phyloP scores from a whole-genome alignment of 1,140 invertebrate species.

The Drosophila sp. region DNA sequence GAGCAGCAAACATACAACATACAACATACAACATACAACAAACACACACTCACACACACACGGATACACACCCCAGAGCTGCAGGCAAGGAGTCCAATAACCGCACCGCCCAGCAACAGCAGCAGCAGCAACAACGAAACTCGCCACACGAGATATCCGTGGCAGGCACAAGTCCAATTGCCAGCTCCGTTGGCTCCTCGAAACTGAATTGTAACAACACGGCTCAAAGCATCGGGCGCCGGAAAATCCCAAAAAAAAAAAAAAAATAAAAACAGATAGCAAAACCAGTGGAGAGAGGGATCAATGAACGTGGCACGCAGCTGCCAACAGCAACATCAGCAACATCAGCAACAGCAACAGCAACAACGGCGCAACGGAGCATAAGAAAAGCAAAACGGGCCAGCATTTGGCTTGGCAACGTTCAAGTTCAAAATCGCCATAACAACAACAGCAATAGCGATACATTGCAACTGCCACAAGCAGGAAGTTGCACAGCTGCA shows the following conservation, averaged over 20 bases:
- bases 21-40: constrained; percentile 9
- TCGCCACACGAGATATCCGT: constrained; percentile 79
- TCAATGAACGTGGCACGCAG: constrained; percentile 81
- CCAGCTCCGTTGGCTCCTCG: constrained; percentile 19
- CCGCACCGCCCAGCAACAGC: constrained; percentile 50
- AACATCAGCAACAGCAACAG: constrained; percentile 44
- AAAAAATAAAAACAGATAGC: constrained; percentile 26
- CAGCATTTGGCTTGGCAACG: constrained; percentile 58
- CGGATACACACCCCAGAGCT: constrained; percentile 22
- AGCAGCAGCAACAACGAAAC: constrained; percentile 48
- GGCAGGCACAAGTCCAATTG: constrained; percentile 73
- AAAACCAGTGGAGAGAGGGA: constrained; percentile 62
- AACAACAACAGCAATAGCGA: constrained; percentile 43
- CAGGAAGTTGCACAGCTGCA: constrained; percentile 76
- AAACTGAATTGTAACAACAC: constrained; percentile 66
- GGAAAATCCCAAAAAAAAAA: constrained; percentile 67
- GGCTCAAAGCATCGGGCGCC: constrained; percentile 51
- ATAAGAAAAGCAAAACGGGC: constrained; percentile 70
- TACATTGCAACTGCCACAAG: constrained; percentile 39
- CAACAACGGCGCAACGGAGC: constrained; percentile 50
- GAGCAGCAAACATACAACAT: constrained; percentile 47
- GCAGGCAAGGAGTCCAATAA: constrained; percentile 72
- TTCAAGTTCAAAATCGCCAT: constrained; percentile 70
- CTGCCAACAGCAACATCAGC: constrained; percentile 52
- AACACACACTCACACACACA: constrained; percentile 8